Base-by-base conservation (phyloP, 2,888 invertebrate genomes). In the Strigamia crassipes region DNA sequence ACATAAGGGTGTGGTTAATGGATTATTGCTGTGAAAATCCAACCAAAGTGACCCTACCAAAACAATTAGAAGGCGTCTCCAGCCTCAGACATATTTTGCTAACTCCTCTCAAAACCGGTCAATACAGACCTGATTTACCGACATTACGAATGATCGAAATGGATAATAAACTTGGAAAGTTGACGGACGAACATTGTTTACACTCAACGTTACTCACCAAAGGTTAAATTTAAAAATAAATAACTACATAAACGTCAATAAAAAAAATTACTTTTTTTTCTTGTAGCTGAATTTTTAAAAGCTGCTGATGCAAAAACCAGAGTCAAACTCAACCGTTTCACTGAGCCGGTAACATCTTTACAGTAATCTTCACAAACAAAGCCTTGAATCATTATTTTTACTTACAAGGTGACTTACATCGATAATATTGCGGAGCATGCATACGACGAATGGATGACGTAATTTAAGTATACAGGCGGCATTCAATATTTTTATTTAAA, bases 41-140 rank as follows among this genome's bases (percentile, higher is more conserved):
- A 73, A 73, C 31, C n/a, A 5, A 56, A 27, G 73, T 73, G 23
- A 15, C 73, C 27, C 73, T 73, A 15, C 73, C 73, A 1, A 73
- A 73, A 73, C 27, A 73, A 73, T 73, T 73, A 31, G 73, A 73
- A 73, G 73, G 73, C 12, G 31, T 73, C 15, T 23, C 73, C n/a
- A 73, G 73, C 27, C 73, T 73, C 73, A 27, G 73, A 27, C 31
- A 73, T 31, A 31, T 73, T 31, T 13, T 10, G 1, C 31, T 73
- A 31, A 73, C 79, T n/a, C 2, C 79, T 21, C 41, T 78, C 8
- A 78, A 78, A 78, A 78, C 41, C 5, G 79, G 79, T 41, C 38
- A 42, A 21, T 78, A 78, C 23, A 38, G 79, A 23, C 79, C 79
- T 5, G 79, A 78, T 78, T 38, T 34, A 34, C 79, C 79, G 13